Conservation (phyloP, 1,140 invertebrate species). For the Heliothis subflexa region DNA sequence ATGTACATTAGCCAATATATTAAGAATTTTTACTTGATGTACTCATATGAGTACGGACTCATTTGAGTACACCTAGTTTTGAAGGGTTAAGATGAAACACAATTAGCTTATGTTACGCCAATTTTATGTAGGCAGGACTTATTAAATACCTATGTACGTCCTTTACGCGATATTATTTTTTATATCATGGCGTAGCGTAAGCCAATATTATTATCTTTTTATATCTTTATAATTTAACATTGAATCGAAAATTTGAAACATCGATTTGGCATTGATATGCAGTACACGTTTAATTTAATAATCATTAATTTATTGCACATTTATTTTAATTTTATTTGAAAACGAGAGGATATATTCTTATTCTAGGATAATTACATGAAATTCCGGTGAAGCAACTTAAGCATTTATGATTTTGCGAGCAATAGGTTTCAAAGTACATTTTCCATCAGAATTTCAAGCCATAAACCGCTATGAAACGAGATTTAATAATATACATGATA, state of each 20-base stretch:
- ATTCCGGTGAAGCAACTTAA: slow-evolving; percentile 55
- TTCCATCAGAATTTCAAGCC: slow-evolving; percentile 1
- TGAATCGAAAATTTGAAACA: slow-evolving; percentile 51
- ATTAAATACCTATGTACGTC: neutral
- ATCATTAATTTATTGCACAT: slow-evolving; percentile 65
- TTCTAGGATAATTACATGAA: slow-evolving; percentile 53
- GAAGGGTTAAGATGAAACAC: slow-evolving; percentile 2
- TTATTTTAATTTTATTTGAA: slow-evolving; percentile 55
- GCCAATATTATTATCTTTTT: slow-evolving; percentile 28
- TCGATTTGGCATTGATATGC: slow-evolving; percentile 81
- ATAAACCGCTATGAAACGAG: neutral
- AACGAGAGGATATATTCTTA: slow-evolving; percentile 59
- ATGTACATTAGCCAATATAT: slow-evolving; percentile 72
- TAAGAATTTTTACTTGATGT: slow-evolving; percentile 13
- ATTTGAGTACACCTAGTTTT: neutral
- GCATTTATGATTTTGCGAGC: slow-evolving; percentile 52
- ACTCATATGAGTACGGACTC: neutral
- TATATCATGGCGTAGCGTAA: slow-evolving; percentile 18
- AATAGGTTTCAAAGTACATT: slow-evolving; percentile 43
- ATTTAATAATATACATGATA: slow-evolving; percentile 26
- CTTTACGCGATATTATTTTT: neutral
- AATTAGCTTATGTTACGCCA: slow-evolving; percentile 10
- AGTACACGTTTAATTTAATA: slow-evolving; percentile 66
- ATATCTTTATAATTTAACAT: slow-evolving; percentile 33
- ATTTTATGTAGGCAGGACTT: neutral